Conservation (phyloP, 2,113 vertebrate genomes). For the Thalassarche chlororhynchos region DNA sequence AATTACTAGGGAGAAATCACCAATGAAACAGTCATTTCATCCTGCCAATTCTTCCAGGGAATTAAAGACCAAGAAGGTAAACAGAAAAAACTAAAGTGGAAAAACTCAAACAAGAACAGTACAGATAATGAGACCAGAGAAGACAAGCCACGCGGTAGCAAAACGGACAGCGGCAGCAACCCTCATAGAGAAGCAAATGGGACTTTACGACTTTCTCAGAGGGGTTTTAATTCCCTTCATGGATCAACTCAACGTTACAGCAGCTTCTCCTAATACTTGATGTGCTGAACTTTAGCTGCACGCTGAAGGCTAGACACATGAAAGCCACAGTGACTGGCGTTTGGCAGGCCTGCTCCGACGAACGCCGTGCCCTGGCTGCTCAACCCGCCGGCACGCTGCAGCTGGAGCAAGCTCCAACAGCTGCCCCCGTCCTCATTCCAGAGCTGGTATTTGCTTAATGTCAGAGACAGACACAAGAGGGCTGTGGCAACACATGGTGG, state of each 20-base stretch:
- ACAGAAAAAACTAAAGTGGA: not conserved
- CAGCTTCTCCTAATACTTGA: not conserved
- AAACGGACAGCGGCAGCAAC: not conserved
- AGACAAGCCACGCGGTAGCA: not conserved
- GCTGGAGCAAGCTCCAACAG: not conserved
- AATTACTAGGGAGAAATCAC: not conserved
- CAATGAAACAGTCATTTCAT: not conserved
- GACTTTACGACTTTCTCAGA: not conserved
- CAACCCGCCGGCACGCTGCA: not conserved
- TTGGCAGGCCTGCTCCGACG: not conserved
- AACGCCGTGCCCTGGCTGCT: fast-evolving
- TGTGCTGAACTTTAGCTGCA: not conserved
- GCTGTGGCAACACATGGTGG: not conserved
- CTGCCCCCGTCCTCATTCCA: not conserved
- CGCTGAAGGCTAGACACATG: not conserved
- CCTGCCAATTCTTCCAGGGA: not conserved
- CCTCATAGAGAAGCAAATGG: not conserved
- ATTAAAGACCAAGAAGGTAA: not conserved
- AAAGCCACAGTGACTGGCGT: not conserved
- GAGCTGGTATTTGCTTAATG: not conserved
- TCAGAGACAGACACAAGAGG: not conserved
- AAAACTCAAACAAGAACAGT: not conserved
- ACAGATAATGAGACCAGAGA: not conserved
- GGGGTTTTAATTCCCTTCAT: not conserved
- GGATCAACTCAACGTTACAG: not conserved